Evolutionary conservation across 2,797 vertebrate genomes (phyloP).

Genomic region (Chelmon rostratus): DNA sequence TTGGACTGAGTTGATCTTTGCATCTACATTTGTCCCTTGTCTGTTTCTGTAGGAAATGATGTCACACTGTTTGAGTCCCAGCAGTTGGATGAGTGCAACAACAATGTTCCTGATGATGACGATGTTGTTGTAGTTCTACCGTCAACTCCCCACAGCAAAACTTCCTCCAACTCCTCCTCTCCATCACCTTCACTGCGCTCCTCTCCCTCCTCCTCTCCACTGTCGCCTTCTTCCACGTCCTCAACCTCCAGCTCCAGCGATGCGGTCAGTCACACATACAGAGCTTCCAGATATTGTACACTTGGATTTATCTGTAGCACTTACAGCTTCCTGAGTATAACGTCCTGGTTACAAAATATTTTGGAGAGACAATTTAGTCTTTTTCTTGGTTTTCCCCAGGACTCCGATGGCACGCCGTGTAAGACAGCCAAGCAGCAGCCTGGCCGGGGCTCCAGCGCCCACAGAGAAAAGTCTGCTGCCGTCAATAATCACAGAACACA

Average conservation of each 20-base stretch:
- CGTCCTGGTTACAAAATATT: not conserved
- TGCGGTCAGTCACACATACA: conserved; percentile 87
- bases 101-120: conserved; percentile 90
- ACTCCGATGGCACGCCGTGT: conserved; percentile 96
- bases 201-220: conserved; percentile 92
- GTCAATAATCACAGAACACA: conserved; percentile 86
- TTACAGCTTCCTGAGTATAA: not conserved
- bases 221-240: conserved; percentile 91
- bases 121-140: conserved; percentile 78
- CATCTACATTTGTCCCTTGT: not conserved
- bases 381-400: conserved; percentile 78
- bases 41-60: conserved; percentile 87
- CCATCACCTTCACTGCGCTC: conserved; percentile 92
- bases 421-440: conserved; percentile 95
- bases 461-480: conserved; percentile 88
- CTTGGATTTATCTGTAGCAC: not conserved
- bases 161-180: conserved; percentile 95
- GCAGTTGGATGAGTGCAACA: conserved; percentile 96
- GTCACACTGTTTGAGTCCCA: conserved; percentile 92
- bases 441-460: conserved; percentile 85
- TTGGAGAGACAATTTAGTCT: not conserved
- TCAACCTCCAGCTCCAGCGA: conserved; percentile 95
- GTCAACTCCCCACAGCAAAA: conserved; percentile 90
- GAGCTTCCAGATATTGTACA: not conserved
- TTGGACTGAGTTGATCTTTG: not conserved